These are phyloP conservation scores for Engystomops pustulosus DNA, from an alignment of 2,113 vertebrate species.

Conservation along the genomic window DNA sequence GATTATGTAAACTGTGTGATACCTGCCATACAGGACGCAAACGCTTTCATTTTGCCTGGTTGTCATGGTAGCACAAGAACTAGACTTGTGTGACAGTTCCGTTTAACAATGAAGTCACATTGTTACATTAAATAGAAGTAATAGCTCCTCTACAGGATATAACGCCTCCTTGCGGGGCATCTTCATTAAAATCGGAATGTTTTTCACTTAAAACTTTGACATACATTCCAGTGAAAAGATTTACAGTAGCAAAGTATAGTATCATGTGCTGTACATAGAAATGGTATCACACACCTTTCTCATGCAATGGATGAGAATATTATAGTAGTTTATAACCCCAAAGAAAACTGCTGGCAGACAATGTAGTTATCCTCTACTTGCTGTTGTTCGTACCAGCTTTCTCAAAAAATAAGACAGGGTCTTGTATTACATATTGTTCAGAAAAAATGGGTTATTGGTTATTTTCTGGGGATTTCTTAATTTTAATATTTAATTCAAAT, in stretches of 20 bases:
- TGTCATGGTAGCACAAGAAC: conserved; percentile 28
- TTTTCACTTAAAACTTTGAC: conserved; percentile 12
- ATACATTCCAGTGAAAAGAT: not conserved
- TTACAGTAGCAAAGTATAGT: not conserved
- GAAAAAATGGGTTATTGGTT: too few relatives aligned
- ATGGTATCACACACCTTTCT: too few relatives aligned
- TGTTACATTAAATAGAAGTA: conserved; percentile 50
- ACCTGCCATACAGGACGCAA: not conserved
- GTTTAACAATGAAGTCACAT: conserved; percentile 37
- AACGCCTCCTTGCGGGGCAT: conserved; percentile 4
- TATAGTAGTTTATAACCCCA: too few relatives aligned
- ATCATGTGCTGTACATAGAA: not conserved
- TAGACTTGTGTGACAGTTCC: conserved; percentile 16
- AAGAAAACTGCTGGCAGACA: too few relatives aligned
- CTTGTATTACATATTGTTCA: too few relatives aligned
- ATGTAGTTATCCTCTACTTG: too few relatives aligned
- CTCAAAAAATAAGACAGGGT: too few relatives aligned
- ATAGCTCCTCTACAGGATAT: conserved; percentile 34
- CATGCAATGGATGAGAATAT: too few relatives aligned
- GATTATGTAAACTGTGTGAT: conserved; percentile 33
- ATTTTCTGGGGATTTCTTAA: too few relatives aligned
- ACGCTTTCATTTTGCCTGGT: conserved; percentile 22
- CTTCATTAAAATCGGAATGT: conserved; percentile 28
- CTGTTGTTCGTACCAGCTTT: too few relatives aligned
- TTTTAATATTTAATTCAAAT: too few relatives aligned